Evolutionary conservation across 2,797 vertebrate genomes (phyloP).

Genomic region (Clarias fuscus): DNA sequence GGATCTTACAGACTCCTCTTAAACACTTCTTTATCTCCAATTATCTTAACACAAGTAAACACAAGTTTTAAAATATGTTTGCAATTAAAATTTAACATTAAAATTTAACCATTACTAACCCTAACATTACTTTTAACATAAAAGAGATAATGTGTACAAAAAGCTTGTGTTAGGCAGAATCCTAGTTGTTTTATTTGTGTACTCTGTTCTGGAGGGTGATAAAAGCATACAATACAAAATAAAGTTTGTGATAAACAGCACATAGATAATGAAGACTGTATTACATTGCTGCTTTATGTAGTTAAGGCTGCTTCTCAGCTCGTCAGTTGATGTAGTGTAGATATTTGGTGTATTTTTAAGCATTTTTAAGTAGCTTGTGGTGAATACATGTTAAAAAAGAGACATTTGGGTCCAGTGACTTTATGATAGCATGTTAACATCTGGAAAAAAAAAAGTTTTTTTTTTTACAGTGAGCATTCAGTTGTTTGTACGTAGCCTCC

Average conservation of each 20-base stretch:
- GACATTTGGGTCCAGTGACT: slow-evolving; percentile 12
- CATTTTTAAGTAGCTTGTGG: slow-evolving; percentile 11
- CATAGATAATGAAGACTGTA: not conserved
- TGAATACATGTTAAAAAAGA: slow-evolving; percentile 8
- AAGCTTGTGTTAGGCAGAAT: not conserved
- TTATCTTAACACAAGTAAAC: not conserved
- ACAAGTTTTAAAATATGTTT: not conserved
- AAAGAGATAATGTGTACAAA: not conserved
- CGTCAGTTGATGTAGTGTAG: not conserved
- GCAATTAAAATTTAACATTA: not conserved
- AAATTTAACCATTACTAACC: too few relatives aligned
- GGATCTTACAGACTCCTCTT: not conserved
- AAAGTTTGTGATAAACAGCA: not conserved
- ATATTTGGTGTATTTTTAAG: not conserved
- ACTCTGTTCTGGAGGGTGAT: not conserved
- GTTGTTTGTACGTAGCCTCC: not conserved
- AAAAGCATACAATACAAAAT: not conserved
- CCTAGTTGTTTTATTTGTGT: not conserved
- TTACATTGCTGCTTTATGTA: not conserved
- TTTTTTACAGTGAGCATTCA: not conserved
- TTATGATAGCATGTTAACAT: not conserved
- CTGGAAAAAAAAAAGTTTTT: not conserved
- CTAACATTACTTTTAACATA: too few relatives aligned
- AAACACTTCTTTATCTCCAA: not conserved
- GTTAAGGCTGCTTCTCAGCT: not conserved